These are phyloP conservation scores for Danio albolineatus DNA, from an alignment of 2,797 vertebrate species.

Conservation along the genomic window DNA sequence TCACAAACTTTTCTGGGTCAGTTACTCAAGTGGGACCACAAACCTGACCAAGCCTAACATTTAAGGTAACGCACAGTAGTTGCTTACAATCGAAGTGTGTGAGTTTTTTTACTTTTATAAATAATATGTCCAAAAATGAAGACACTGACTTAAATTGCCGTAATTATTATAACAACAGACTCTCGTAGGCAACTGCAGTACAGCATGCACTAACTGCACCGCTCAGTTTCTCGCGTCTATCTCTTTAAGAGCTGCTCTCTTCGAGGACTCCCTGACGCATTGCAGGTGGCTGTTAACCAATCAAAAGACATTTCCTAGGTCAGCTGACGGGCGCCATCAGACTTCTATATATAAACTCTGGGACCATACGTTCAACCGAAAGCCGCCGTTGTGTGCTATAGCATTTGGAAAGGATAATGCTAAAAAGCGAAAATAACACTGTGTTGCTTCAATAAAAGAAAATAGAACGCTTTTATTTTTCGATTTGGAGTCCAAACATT, in stretches of 20 bases:
- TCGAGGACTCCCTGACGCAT: constrained; percentile 70
- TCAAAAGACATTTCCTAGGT: constrained; percentile 54
- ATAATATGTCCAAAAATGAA: background rate
- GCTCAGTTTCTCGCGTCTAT: constrained; percentile 18
- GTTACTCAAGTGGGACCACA: constrained; percentile 10
- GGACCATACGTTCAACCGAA: constrained; percentile 32
- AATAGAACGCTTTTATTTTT: background rate
- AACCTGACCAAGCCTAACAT: background rate
- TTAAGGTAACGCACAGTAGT: background rate
- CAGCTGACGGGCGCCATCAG: constrained; percentile 58
- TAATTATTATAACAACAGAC: background rate
- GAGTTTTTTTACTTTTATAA: background rate
- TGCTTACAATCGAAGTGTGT: background rate
- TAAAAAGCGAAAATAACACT: background rate
- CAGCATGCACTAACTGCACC: background rate
- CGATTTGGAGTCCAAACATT: constrained; percentile 12
- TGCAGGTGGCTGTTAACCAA: constrained; percentile 70
- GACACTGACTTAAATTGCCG: background rate
- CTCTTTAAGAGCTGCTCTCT: constrained; percentile 54
- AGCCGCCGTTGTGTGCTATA: background rate
- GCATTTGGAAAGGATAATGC: background rate
- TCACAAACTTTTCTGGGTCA: constrained; percentile 36
- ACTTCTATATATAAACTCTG: constrained; percentile 60
- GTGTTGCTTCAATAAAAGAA: background rate
- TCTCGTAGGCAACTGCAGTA: background rate